Conservation (phyloP, 1,140 invertebrate genomes). For the Andricus grossulariae region DNA sequence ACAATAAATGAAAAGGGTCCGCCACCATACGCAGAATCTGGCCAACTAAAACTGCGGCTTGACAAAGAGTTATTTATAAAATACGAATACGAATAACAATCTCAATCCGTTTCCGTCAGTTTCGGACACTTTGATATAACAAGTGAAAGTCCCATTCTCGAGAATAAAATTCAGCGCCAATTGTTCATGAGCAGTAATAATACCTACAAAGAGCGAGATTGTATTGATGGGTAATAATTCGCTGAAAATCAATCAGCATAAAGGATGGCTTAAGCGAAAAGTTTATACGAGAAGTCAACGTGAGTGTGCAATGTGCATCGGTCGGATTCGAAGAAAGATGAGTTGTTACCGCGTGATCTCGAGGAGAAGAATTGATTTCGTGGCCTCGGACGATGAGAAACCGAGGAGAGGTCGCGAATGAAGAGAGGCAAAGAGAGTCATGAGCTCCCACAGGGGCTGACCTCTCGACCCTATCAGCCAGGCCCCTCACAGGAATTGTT, state of each 20-base stretch:
- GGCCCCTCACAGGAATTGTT: conserved; percentile 68
- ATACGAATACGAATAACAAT: neutral
- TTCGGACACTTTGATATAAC: no score
- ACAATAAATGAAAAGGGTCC: neutral
- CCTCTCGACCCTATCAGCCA: conserved; percentile 68
- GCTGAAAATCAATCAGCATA: conserved; percentile 20
- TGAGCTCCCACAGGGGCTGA: conserved; percentile 73
- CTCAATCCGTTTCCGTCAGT: no score
- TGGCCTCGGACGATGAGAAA: conserved; percentile 62
- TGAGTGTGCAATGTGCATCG: neutral
- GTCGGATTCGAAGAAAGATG: conserved; percentile 4
- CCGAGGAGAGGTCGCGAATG: conserved; percentile 44
- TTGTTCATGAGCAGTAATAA: no score
- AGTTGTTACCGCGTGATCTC: conserved; percentile 11
- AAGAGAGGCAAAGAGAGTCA: conserved; percentile 65
- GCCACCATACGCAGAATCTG: neutral
- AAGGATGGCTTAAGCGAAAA: neutral
- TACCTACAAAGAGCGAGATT: neutral
- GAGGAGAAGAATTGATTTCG: conserved; percentile 61
- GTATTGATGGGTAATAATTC: neutral
- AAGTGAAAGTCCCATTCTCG: no score
- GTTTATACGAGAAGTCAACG: conserved; percentile 36
- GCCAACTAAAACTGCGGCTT: neutral
- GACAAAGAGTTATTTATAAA: neutral
- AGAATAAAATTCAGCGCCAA: no score